Percentiles rank a stretch among this genome's conserved stretches.
Evolutionary conservation across 2,113 vertebrate genomes (phyloP).

Genomic region (Genyomyrus donnyi): DNA sequence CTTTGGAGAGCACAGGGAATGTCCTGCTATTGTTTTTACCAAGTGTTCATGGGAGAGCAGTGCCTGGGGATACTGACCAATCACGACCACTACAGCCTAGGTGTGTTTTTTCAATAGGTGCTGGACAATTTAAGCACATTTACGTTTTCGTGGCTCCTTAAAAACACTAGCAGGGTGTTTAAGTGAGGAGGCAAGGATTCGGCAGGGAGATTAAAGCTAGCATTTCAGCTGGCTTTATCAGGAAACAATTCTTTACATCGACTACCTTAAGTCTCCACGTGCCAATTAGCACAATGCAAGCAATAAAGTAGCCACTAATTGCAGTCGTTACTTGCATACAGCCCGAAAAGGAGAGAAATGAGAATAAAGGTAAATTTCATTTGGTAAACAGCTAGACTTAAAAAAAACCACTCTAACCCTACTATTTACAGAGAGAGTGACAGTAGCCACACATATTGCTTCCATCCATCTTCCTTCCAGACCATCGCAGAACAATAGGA

Average conservation of each 20-base stretch:
- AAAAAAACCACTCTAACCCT: neutral
- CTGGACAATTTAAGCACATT: neutral
- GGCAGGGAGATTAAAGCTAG: neutral
- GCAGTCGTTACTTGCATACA: neutral
- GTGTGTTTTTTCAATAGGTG: neutral
- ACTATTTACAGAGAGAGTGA: neutral
- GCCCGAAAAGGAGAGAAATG: neutral
- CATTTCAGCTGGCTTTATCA: neutral
- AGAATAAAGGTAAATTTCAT: constrained; percentile 5
- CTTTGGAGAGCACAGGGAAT: neutral
- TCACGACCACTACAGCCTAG: neutral
- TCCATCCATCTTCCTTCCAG: neutral
- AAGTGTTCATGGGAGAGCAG: neutral
- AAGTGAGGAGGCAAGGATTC: neutral
- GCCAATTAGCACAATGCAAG: neutral
- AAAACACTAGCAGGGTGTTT: neutral
- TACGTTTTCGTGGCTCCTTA: neutral
- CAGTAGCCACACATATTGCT: neutral
- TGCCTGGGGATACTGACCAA: neutral
- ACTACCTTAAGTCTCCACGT: neutral
- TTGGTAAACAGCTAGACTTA: neutral
- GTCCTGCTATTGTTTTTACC: neutral
- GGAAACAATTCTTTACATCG: neutral
- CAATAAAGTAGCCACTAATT: neutral
- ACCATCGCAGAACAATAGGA: neutral